A percentile compares a stretch with the other conserved stretches of the same genome.
Conservation (phyloP, 2,888 invertebrate species). For the Ecliptopera silaceata region DNA sequence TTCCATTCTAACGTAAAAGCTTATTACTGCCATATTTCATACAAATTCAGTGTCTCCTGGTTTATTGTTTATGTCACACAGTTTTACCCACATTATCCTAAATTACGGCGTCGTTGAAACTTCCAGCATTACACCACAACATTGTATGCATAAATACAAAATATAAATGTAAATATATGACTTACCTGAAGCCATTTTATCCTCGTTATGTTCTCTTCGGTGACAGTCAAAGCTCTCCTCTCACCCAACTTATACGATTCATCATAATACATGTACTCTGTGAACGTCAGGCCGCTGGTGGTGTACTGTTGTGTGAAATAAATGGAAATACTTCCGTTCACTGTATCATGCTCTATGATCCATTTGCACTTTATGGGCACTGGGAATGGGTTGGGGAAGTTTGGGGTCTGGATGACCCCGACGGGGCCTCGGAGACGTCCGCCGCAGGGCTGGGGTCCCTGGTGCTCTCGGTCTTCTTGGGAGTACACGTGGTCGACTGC, state of each 20-base stretch:
- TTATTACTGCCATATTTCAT: constrained; percentile 17
- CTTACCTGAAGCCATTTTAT: constrained; percentile 82
- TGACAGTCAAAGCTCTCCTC: constrained; percentile 86
- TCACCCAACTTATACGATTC: constrained; percentile 87
- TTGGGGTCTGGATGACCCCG: constrained; percentile 91
- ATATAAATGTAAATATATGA: constrained; percentile 29
- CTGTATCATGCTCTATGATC: constrained; percentile 91
- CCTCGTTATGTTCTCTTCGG: constrained; percentile 88
- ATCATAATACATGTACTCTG: constrained; percentile 90
- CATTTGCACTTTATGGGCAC: constrained; percentile 94
- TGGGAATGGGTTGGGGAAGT: constrained; percentile 91
- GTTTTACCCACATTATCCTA: constrained; percentile 26
- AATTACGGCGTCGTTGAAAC: constrained; percentile 24
- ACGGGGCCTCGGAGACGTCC: constrained; percentile 85
- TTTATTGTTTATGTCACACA: constrained; percentile 25
- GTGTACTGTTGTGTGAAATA: constrained; percentile 95
- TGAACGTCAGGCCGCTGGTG: constrained; percentile 89
- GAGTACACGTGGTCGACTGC: constrained; percentile 52
- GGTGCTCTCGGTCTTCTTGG: constrained; percentile 63
- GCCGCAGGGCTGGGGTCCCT: constrained; percentile 83
- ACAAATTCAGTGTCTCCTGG: constrained; percentile 13
- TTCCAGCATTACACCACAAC: constrained; percentile 13
- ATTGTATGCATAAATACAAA: constrained; percentile 22
- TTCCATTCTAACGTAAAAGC: constrained; percentile 17
- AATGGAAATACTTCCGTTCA: constrained; percentile 89